Conservation (phyloP, 2,888 invertebrate species). For the Helobdella robusta region DNA sequence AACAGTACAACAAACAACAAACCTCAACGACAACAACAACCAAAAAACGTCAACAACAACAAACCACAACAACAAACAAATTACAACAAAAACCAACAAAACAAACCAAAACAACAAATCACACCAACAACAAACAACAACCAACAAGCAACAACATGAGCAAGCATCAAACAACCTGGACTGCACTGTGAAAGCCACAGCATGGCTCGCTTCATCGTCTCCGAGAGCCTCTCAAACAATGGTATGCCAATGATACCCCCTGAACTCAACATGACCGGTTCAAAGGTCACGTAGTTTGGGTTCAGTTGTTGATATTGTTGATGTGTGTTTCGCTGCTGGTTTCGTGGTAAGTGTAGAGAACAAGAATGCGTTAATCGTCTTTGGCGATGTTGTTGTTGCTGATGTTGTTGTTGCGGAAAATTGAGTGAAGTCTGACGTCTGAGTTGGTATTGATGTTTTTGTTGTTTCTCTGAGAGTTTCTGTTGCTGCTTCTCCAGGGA, state of each 20-base stretch:
- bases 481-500: not conserved
- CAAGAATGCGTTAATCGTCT: not conserved
- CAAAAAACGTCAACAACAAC: too few relatives aligned
- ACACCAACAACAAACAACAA: too few relatives aligned
- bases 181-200: constrained; percentile 32
- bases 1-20: too few relatives aligned
- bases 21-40: too few relatives aligned
- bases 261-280: constrained; percentile 35
- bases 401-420: not conserved
- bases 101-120: too few relatives aligned
- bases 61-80: too few relatives aligned
- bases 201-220: constrained; percentile 36
- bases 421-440: not conserved
- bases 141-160: too few relatives aligned
- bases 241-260: constrained; percentile 38
- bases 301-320: too few relatives aligned
- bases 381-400: not conserved
- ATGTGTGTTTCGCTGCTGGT: not conserved
- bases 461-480: not conserved
- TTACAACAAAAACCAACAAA: too few relatives aligned
- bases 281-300: constrained; percentile 35
- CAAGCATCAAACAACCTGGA: constrained; percentile 28
- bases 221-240: constrained; percentile 34
- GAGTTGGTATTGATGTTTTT: not conserved
- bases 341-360: not conserved